Percentiles rank a stretch among this genome's conserved stretches.
Evolutionary conservation across 2,888 invertebrate species (phyloP).

Genomic region (Erebia aethiops): DNA sequence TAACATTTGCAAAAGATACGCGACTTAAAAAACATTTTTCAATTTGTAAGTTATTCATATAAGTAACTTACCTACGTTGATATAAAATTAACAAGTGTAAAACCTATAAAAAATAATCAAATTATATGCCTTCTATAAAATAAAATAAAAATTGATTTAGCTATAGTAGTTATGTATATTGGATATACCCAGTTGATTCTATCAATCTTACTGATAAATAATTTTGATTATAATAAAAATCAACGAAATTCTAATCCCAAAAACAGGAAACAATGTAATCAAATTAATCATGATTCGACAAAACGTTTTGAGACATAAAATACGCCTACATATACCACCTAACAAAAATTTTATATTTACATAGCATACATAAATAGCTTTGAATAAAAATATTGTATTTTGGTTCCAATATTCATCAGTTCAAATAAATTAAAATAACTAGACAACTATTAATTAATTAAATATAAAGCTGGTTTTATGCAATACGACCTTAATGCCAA

Average conservation of each 20-base stretch:
- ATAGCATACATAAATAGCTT: neutral
- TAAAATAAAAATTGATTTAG: no score
- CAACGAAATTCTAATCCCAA: neutral
- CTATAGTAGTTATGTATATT: no score
- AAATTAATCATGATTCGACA: neutral
- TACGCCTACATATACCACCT: neutral
- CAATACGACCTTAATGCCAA: neutral
- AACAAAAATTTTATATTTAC: neutral
- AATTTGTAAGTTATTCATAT: no score
- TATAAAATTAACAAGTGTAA: no score
- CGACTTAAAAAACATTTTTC: no score
- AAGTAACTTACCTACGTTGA: no score
- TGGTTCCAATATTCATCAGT: neutral
- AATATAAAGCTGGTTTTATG: neutral
- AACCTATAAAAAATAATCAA: no score
- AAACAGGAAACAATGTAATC: slow-evolving; percentile 5
- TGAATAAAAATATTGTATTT: neutral
- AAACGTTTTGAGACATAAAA: slow-evolving; percentile 3
- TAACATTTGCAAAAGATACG: no score
- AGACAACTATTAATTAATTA: neutral
- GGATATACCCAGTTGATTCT: no score
- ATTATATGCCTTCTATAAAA: no score
- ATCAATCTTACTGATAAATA: no score
- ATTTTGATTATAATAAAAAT: no score
- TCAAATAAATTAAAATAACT: neutral